A percentile compares a stretch with the other conserved stretches of the same genome.
These are phyloP conservation scores for Agonopterix heracliana DNA, from an alignment of 2,888 invertebrate genomes.

Conservation along the genomic window DNA sequence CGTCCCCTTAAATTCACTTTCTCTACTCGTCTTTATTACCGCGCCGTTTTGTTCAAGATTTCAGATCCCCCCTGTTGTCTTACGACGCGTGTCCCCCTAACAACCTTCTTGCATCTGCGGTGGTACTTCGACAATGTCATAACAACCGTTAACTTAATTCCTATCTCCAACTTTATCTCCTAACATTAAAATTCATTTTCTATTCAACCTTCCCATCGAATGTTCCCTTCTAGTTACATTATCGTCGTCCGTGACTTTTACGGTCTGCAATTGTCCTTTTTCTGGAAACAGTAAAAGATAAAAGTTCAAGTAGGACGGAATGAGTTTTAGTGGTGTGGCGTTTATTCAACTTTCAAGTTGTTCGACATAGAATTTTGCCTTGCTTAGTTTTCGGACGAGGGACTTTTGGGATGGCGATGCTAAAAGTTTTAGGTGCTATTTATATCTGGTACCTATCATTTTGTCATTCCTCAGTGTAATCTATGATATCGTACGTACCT, in stretches of 20 bases:
- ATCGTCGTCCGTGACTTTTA: constrained; percentile 37
- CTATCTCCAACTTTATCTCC: constrained; percentile 52
- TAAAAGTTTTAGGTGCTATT: constrained; percentile 21
- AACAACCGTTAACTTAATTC: constrained; percentile 44
- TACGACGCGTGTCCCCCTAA: constrained; percentile 65
- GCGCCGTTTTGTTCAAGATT: constrained; percentile 77
- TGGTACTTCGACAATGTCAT: constrained; percentile 46
- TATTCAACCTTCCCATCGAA: constrained; percentile 28
- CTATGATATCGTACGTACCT: background rate
- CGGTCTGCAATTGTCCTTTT: constrained; percentile 63
- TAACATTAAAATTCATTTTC: constrained; percentile 56
- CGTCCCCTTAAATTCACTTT: constrained; percentile 79
- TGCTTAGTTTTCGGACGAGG: constrained; percentile 40
- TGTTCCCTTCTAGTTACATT: constrained; percentile 14
- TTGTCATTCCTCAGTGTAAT: background rate
- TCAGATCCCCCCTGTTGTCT: constrained; percentile 66
- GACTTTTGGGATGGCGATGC: constrained; percentile 21
- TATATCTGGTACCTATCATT: constrained; percentile 12
- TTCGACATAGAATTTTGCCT: constrained; percentile 36
- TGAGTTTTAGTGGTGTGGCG: constrained; percentile 55
- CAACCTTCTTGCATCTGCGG: constrained; percentile 47
- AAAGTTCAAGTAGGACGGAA: constrained; percentile 60
- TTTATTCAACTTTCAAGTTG: constrained; percentile 55
- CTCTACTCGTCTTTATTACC: constrained; percentile 79
- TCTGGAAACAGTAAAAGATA: constrained; percentile 52